A percentile compares a stretch with the other conserved stretches of the same genome.
phyloP scores from a whole-genome alignment of 2,888 invertebrate species.

The Eupsilia transversa region DNA sequence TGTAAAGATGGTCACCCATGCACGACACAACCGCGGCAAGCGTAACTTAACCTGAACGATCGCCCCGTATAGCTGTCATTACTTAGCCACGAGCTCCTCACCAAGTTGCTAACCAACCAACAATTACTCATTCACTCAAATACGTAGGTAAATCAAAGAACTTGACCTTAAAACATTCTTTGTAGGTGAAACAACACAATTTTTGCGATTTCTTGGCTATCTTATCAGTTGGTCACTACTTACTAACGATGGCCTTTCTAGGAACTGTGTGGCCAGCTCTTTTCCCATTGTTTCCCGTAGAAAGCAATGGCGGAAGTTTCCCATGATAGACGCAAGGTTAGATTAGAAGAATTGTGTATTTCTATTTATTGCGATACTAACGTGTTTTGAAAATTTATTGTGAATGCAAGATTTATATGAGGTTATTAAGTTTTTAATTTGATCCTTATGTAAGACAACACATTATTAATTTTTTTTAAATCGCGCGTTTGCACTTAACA shows the following conservation, averaged over 20 bases:
- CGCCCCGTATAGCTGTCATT: too few relatives aligned
- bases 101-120: not conserved
- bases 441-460: not conserved
- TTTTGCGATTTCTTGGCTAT: conserved; percentile 27
- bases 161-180: conserved; percentile 34
- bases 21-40: too few relatives aligned
- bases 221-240: conserved; percentile 53
- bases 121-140: conserved; percentile 26
- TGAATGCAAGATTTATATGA: conserved; percentile 21
- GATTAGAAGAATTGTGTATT: conserved; percentile 33
- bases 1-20: too few relatives aligned
- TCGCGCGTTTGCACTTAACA: too few relatives aligned
- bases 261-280: conserved; percentile 39
- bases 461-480: too few relatives aligned
- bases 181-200: conserved; percentile 30
- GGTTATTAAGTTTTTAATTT: not conserved
- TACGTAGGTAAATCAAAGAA: conserved; percentile 12
- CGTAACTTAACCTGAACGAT: not conserved
- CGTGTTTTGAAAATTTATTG: conserved; percentile 24
- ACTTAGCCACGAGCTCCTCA: too few relatives aligned
- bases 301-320: conserved; percentile 46
- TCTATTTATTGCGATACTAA: conserved; percentile 18
- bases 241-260: conserved; percentile 53
- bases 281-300: conserved; percentile 52
- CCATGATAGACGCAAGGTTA: conserved; percentile 27